phyloP scores from a whole-genome alignment of 2,113 vertebrate species.

The Oostethus manadensis region DNA sequence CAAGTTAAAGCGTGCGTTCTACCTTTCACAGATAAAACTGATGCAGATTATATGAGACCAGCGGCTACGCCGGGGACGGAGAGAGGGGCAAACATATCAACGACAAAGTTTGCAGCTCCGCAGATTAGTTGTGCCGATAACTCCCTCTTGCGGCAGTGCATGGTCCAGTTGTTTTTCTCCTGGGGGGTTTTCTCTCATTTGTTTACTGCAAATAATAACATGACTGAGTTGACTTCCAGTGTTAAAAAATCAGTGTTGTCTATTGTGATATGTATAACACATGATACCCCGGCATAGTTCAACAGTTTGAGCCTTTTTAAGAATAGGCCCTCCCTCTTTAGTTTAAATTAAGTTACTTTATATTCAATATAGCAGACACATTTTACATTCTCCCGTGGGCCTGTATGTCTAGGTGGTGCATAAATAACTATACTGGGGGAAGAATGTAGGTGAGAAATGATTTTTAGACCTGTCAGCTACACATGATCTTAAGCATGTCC shows the following conservation, averaged over 20 bases:
- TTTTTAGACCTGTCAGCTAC: too few relatives aligned
- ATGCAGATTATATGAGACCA: conserved; percentile 10
- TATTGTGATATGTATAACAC: background rate
- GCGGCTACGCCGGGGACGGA: background rate
- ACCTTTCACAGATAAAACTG: background rate
- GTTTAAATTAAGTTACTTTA: too few relatives aligned
- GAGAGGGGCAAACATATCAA: background rate
- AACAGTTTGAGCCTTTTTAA: background rate
- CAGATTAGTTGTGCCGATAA: conserved; percentile 6
- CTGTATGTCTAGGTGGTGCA: too few relatives aligned
- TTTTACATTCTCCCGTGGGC: too few relatives aligned
- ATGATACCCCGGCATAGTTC: background rate
- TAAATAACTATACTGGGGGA: too few relatives aligned
- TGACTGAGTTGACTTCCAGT: background rate
- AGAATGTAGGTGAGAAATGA: too few relatives aligned
- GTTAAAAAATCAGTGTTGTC: too few relatives aligned
- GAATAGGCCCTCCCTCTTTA: background rate
- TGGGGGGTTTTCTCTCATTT: background rate
- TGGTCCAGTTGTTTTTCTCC: background rate
- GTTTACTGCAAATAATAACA: background rate
- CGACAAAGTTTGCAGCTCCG: background rate
- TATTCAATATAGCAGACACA: too few relatives aligned
- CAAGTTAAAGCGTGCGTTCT: conserved; percentile 6
- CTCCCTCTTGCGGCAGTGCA: conserved; percentile 43
- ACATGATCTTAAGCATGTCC: too few relatives aligned